Evolutionary conservation across 2,888 invertebrate species (phyloP), one percentile per base, ranked within the genome.

Genomic region (Cosmopolites sordidus): DNA sequence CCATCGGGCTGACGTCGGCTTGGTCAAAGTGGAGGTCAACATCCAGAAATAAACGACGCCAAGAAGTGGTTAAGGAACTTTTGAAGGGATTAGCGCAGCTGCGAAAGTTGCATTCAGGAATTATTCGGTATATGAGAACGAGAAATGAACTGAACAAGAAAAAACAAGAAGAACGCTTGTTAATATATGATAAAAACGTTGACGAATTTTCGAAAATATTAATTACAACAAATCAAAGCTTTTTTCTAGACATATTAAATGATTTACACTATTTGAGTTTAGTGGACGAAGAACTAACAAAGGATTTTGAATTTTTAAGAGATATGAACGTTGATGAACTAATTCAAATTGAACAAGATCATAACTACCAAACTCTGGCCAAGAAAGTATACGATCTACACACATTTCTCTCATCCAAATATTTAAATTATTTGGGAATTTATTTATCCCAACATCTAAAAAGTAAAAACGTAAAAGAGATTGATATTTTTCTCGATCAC

Each of bases 321-420:
- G n/a, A 52, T 12, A 49, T 63, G 3, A 45, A 58, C 6, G 8
- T 51, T 0, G 40, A 47, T 8, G 15, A 38, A 6, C 9, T 56
- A 15, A 22, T 52, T 18, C 47, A 48, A 8, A 17, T 16, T n/a
- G 39, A 51, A 29, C 22, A 41, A 12, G 6, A 16, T 2, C 43
- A 38, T 17, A 40, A 53, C 17, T 55, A 57, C 14, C 18, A 54
- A 2, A 54, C 47, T 14, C 27, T 60, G 6, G 5, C 17, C 14
- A 33, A 44, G 38, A 56, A 46, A 54, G 22, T 60, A 8, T 52
- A 61, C 29, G 62, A 64, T 48, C 16, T 66, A 11, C 58, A 59
- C 33, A 52, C 56, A n/a, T 60, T 63, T 27, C 27, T 64, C 8
- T 40, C 56, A 6, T 66, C 66, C 6, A 66, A 66, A 51, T 54